These are phyloP conservation scores for Semotilus atromaculatus DNA, from an alignment of 2,797 vertebrate genomes.

Conservation along the genomic window DNA sequence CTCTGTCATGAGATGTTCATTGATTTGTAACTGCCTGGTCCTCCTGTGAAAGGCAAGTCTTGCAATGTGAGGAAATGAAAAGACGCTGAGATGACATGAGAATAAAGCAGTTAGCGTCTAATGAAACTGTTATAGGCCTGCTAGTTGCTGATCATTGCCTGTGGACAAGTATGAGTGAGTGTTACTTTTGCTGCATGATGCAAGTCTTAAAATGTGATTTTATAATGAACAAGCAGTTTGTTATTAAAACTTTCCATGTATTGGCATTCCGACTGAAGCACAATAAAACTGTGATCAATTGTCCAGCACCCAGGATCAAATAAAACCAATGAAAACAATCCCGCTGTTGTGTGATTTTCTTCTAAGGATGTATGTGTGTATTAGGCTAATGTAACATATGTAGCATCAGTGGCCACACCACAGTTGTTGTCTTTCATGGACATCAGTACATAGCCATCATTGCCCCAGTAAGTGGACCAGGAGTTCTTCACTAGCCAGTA, in stretches of 20 bases:
- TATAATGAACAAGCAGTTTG: slow-evolving; percentile 20
- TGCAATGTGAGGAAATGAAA: not conserved
- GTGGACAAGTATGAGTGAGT: not conserved
- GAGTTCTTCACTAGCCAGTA: slow-evolving; percentile 89
- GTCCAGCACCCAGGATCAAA: not conserved
- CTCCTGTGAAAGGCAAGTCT: not conserved
- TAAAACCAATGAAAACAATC: slow-evolving; percentile 10
- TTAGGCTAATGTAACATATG: slow-evolving; percentile 81
- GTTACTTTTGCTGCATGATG: slow-evolving; percentile 18
- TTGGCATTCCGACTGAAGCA: slow-evolving; percentile 11
- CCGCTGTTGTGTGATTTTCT: not conserved
- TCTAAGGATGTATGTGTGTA: not conserved
- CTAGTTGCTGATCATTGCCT: slow-evolving; percentile 7
- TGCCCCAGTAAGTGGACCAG: slow-evolving; percentile 89
- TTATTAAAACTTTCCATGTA: slow-evolving; percentile 24
- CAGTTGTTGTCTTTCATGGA: slow-evolving; percentile 89
- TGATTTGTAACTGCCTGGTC: not conserved
- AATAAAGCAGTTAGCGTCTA: not conserved
- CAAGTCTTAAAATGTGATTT: not conserved
- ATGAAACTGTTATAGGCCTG: not conserved
- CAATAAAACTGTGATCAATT: slow-evolving; percentile 33
- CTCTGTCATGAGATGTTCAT: not conserved
- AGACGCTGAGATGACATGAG: not conserved
- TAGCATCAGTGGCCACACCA: slow-evolving; percentile 83
- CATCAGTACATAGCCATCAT: slow-evolving; percentile 86